A percentile compares a stretch with the other conserved stretches of the same genome.
Conservation (phyloP, 2,888 invertebrate genomes). For the Hymenopus coronatus region DNA sequence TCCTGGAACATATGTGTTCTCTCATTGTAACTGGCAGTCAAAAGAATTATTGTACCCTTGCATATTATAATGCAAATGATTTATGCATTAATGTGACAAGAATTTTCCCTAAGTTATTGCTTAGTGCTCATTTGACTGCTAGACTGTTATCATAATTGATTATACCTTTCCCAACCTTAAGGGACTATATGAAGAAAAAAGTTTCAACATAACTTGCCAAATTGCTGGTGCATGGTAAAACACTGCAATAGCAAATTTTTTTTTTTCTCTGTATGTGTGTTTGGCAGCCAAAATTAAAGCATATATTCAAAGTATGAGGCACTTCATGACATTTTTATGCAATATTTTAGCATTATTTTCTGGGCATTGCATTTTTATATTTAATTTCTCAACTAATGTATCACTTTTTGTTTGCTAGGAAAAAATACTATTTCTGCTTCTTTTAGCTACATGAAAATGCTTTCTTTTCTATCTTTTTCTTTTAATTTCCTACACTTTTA, state of each 20-base stretch:
- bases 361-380: conserved; percentile 8
- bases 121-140: background rate
- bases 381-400: background rate
- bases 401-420: background rate
- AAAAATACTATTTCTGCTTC: background rate
- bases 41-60: background rate
- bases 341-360: conserved; percentile 14
- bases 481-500: too few species aligned
- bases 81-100: background rate
- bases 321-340: background rate
- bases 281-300: conserved; percentile 3
- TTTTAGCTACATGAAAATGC: background rate
- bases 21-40: conserved; percentile 14
- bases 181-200: conserved; percentile 3
- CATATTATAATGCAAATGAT: background rate
- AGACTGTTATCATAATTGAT: background rate
- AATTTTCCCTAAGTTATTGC: background rate
- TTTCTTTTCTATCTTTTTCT: background rate
- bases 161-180: conserved; percentile 1
- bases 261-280: background rate
- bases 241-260: conserved; percentile 6
- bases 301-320: background rate
- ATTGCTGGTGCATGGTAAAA: conserved; percentile 15
- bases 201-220: background rate
- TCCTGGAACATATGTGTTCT: background rate